These are phyloP conservation scores for Lepus oiostolus DNA, from an alignment of 2,797 vertebrate genomes.

Conservation along the genomic window DNA sequence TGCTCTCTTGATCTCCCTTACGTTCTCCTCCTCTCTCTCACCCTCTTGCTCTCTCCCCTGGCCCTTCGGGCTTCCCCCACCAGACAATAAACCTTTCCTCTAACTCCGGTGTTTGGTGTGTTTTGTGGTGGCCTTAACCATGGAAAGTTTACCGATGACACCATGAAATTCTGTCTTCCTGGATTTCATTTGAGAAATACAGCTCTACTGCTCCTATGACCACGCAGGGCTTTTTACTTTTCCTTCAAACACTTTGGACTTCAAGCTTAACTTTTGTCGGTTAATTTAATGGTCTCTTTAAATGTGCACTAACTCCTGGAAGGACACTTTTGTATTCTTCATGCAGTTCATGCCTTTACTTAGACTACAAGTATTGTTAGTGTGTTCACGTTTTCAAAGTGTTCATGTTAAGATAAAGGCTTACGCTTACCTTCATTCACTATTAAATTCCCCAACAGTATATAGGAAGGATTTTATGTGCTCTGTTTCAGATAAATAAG, in stretches of 20 bases:
- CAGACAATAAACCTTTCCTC: no score
- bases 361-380: not conserved
- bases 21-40: no score
- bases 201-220: not conserved
- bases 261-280: constrained; percentile 33
- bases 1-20: no score
- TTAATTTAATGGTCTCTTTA: constrained; percentile 56
- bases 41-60: no score
- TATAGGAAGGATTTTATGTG: not conserved
- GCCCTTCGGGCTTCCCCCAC: no score
- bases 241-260: constrained; percentile 13
- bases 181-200: not conserved
- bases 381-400: constrained; percentile 36
- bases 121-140: no score
- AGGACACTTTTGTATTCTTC: not conserved
- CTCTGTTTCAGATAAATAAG: constrained; percentile 33
- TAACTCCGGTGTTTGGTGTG: no score
- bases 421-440: not conserved
- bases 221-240: not conserved
- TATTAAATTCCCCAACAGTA: not conserved
- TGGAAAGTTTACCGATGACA: not conserved
- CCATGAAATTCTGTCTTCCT: not conserved
- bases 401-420: constrained; percentile 26
- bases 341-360: constrained; percentile 8
- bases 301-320: constrained; percentile 52